Percentiles rank a stretch among this genome's conserved stretches.
Evolutionary conservation across 2,888 invertebrate species (phyloP).

Genomic region (Pocota personata): DNA sequence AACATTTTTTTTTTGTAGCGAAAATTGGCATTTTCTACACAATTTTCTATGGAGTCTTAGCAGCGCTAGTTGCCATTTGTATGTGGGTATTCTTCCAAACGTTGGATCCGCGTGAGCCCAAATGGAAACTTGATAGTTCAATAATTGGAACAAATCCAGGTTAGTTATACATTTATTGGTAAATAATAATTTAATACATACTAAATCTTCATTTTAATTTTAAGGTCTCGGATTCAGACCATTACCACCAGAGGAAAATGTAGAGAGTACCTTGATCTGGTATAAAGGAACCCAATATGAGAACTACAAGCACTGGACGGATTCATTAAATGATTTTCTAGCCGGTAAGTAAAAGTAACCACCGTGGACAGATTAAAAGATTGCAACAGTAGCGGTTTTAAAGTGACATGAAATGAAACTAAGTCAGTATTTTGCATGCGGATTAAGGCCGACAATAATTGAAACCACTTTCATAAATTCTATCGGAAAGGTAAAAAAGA

Average conservation of each 20-base stretch:
- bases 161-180: slow-evolving; percentile 65
- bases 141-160: slow-evolving; percentile 97
- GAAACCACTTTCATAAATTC: too few species aligned
- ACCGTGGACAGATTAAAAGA: too few species aligned
- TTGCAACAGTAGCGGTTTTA: too few species aligned
- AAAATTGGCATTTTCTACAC: slow-evolving; percentile 98
- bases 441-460: too few species aligned
- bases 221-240: slow-evolving; percentile 95
- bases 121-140: slow-evolving; percentile 93
- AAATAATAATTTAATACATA: too few species aligned
- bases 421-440: too few species aligned
- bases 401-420: too few species aligned
- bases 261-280: slow-evolving; percentile 97
- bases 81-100: slow-evolving; percentile 97
- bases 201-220: slow-evolving; percentile 75
- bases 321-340: slow-evolving; percentile 89
- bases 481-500: too few species aligned
- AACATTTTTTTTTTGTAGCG: slow-evolving; percentile 85
- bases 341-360: slow-evolving; percentile 85
- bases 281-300: slow-evolving; percentile 92
- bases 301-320: slow-evolving; percentile 91
- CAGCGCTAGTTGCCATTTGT: slow-evolving; percentile 96
- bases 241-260: slow-evolving; percentile 92
- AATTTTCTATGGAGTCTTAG: slow-evolving; percentile 95
- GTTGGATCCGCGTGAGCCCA: slow-evolving; percentile 93